Conservation (phyloP, 2,888 invertebrate genomes). For the Cordylochernes scorpioides region DNA sequence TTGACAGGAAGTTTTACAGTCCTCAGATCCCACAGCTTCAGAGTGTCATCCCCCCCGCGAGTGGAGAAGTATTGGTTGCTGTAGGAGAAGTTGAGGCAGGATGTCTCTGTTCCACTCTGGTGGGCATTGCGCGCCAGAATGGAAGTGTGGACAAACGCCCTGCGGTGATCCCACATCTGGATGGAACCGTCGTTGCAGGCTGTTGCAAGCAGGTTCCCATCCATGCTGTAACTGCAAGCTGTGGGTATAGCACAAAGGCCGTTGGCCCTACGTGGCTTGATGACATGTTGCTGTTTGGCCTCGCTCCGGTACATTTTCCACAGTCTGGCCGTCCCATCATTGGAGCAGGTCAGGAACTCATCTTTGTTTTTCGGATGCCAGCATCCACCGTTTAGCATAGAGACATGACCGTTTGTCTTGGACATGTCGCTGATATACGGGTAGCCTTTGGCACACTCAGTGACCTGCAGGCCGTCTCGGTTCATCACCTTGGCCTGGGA, state of each 20-base stretch:
- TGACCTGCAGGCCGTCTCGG: slow-evolving; percentile 69
- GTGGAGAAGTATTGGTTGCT: slow-evolving; percentile 48
- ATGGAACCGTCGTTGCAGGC: slow-evolving; percentile 83
- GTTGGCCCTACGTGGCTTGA: slow-evolving; percentile 50
- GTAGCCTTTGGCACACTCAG: slow-evolving; percentile 80
- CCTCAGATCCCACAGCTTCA: slow-evolving; percentile 82
- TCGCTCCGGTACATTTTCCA: too few species aligned
- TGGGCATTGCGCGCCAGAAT: slow-evolving; percentile 52
- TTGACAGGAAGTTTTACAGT: slow-evolving; percentile 49
- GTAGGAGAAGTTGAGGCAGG: slow-evolving; percentile 63
- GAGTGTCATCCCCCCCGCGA: slow-evolving; percentile 63
- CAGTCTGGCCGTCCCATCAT: slow-evolving; percentile 39
- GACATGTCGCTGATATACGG: slow-evolving; percentile 86
- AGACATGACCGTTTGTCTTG: slow-evolving; percentile 75
- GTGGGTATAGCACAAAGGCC: slow-evolving; percentile 64
- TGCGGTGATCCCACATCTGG: slow-evolving; percentile 88
- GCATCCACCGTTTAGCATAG: slow-evolving; percentile 57
- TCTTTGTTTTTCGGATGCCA: slow-evolving; percentile 78
- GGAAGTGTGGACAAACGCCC: slow-evolving; percentile 57
- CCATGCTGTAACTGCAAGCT: slow-evolving; percentile 50
- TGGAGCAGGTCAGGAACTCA: slow-evolving; percentile 78
- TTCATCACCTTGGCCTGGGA: slow-evolving; percentile 58
- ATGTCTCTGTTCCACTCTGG: slow-evolving; percentile 45
- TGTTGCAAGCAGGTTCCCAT: slow-evolving; percentile 51
- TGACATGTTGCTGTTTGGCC: slow-evolving; percentile 47